Evolutionary conservation across 1,140 invertebrate species (phyloP), one percentile per base, ranked within the genome.

Genomic region (Megalopta genalis): DNA sequence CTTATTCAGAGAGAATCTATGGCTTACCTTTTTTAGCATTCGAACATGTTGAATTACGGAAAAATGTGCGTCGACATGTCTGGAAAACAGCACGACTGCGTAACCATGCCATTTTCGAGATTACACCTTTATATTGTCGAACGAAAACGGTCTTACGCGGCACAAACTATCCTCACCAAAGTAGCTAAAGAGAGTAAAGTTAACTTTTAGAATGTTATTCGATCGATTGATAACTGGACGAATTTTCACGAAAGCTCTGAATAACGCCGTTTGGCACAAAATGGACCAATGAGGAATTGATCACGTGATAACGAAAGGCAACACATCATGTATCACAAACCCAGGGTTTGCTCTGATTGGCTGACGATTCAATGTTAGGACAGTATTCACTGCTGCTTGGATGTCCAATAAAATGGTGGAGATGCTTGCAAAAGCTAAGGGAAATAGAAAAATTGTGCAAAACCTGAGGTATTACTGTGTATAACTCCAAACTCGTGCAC

Each of bases 31-130:
- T 93, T 91, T 93, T 92, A n/a, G n/a, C 8, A 23, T 79, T 75
- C 72, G 90, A 87, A 77, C 89, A 92, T 83, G 91, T 77, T 46
- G 69, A 80, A 90, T 91, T 88, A 90, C 90, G 27, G 4, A 25
- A 81, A 27, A 78, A 92, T 90, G 86, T 89, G 92, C 93, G 92
- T 88, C 94, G 92, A 82, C 91, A 90, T 82, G 92, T 91, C 83
- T 91, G 91, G 82, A 94, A 87, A 54, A 93, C 87, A 83, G 93
- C 89, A 88, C 94, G 92, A 86, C 93, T 90, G 90, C 93, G 94
- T 77, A 95, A 90, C 76, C 94, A 93, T 91, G 94, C 94, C 94
- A 95, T 95, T 93, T 93, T 93, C 69, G 60, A 60, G 49, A 60
- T 57, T 62, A 27, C 14, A 32, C 16, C n/a, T 18, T 66, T 39